Conservation (phyloP, 2,797 vertebrate species). For the Lophius americanus region DNA sequence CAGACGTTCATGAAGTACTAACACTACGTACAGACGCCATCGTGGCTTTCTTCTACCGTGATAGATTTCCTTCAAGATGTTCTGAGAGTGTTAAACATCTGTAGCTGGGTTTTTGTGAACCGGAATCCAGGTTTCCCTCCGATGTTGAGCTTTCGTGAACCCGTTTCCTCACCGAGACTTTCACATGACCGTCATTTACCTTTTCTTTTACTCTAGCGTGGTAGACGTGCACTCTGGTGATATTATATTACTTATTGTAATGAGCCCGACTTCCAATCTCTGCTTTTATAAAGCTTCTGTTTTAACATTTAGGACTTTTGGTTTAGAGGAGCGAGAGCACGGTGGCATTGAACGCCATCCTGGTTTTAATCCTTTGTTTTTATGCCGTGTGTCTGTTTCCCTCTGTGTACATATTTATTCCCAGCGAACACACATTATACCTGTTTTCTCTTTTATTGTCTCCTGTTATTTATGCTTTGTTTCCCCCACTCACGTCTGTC, state of each 20-base stretch:
- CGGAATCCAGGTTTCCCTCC: conserved; percentile 1
- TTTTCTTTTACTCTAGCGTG: conserved; percentile 43
- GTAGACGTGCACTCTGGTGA: conserved; percentile 32
- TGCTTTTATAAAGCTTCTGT: conserved; percentile 84
- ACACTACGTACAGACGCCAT: too few species aligned
- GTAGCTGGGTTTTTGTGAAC: conserved; percentile 16
- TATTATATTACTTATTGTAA: conserved; percentile 56
- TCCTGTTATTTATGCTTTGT: conserved; percentile 53
- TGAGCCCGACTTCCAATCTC: conserved; percentile 55
- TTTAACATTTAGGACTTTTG: conserved; percentile 39
- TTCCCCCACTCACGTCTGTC: conserved; percentile 25
- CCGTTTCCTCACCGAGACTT: conserved; percentile 19
- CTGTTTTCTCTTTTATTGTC: conserved; percentile 22
- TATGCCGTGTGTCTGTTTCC: conserved; percentile 31
- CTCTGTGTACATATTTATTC: conserved; percentile 73
- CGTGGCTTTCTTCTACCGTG: too few species aligned
- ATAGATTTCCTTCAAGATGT: too few species aligned
- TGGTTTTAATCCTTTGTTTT: conserved; percentile 17
- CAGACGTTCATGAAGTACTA: too few species aligned
- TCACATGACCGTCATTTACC: conserved; percentile 45
- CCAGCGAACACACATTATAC: conserved; percentile 46
- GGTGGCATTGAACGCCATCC: conserved; percentile 23
- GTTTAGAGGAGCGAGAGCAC: conserved; percentile 37
- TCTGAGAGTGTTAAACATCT: conserved; percentile 21
- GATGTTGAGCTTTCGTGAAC: conserved; percentile 5